Base-by-base conservation (phyloP, 2,113 vertebrate species). In the Coregonus clupeaformis region DNA sequence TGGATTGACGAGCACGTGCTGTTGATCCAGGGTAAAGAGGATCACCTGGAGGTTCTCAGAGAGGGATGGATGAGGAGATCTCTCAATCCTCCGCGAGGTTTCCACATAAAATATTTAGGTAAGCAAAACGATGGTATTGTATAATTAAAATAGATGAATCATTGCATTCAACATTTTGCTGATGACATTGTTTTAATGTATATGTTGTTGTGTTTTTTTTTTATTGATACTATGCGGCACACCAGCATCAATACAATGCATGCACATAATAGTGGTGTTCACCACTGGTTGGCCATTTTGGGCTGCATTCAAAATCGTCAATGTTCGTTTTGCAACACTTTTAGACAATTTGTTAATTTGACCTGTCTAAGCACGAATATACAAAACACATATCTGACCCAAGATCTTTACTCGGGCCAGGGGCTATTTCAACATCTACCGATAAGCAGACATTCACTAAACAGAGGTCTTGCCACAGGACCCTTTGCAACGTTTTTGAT, bases 1-100 rank as follows among this genome's bases (percentile, higher is more conserved):
- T 99, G 97, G 97, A 95, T 99, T 86, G 97, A 98, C 90, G 96
- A 97, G 89, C 97, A 96, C 86, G 97, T 97, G 89, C 92, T 99
- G 85, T 91, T 99, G 82, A 95, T 98, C 85, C 97, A 97, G 86
- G 97, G 97, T 82, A 94, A 95, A 88, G 97, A 98, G 89, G 95
- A 97, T 86, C 96, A 98, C 83, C 92, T 99, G 83, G 96, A 97
- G 93, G 97, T 92, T 77, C 91, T 99, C 88, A 93, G 97, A 73
- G 95, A 98, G 87, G 96, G 96, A 77, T 99, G 97, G 97, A 94
- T 94, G 86, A 92, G 96, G 85, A 93, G 97, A 72, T 94, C 95
- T 20, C 94, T 99, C 75, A 95, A 95, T 69, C 95, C 97, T 1
- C 97, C 97, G 47, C 91, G 93, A 29, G 96, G 97, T 75, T 98